Base-by-base conservation (phyloP, 2,797 vertebrate species). In the Odontamblyopus rebecca region DNA sequence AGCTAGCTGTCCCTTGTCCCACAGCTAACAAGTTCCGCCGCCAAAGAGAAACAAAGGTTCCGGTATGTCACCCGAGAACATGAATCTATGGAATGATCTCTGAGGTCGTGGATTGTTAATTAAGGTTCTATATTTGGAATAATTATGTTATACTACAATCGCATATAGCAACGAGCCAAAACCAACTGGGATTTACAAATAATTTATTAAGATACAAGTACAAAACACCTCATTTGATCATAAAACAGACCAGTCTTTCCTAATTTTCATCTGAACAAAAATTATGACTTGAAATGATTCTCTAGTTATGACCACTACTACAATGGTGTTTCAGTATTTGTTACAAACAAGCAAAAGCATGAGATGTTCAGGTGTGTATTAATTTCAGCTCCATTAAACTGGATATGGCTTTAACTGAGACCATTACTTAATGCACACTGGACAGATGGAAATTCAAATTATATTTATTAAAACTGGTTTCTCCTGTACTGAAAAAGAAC, bases 191-290 rank as follows among this genome's bases (percentile, higher is more conserved):
- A 73, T 87, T 90, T 86, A 6, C 80, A 91, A 92, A 93, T 92
- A 92, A 93, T 92, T 93, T 93, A 92, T 93, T 93, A 71, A 86
- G 79, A 88, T 87, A 86, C 86, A 91, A 90, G 91, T 91, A 91
- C 88, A 93, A 90, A 91, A 88, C 89, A 84, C 73, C 83, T 78
- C 77, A 79, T 70, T 85, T 73, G 71, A 61, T 89, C 82, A 85
- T 88, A 91, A 91, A 92, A 93, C 87, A 89, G 78, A 78, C 76
- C 73, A 67, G 77, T 84, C 66, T 85, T 71, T 79, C 73, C 53
- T 72, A 75, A 79, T 78, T 73, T 70, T 72, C 69, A 67, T 71
- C 12, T 71, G 50, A 76, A 78, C 79, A 75, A 72, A 78, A 61
- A 13, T 54, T 50, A 61, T 70, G 68, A 60, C 66, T 72, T 79